Evolutionary conservation across 1,140 invertebrate species (phyloP).

Genomic region (Rhagoletis zephyria): DNA sequence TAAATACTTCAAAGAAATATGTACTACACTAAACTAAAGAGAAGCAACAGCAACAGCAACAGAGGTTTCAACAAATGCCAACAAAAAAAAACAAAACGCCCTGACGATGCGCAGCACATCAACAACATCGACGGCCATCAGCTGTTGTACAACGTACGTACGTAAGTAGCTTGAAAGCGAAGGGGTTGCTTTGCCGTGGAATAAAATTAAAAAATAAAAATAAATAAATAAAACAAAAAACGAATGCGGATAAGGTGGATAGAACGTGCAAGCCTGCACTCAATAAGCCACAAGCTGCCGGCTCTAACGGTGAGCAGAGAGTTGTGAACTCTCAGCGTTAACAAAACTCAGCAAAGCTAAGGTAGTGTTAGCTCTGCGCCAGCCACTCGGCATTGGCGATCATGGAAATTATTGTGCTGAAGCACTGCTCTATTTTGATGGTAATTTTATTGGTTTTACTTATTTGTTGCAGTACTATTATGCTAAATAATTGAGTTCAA

Average conservation of each 20-base stretch:
- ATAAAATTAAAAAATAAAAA: not conserved
- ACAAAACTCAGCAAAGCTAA: not conserved
- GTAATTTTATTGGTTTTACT: slow-evolving; percentile 30
- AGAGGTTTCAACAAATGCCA: not conserved
- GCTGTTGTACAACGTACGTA: not conserved
- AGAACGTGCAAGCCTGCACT: not conserved
- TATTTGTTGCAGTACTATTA: not conserved
- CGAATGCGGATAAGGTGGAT: not conserved
- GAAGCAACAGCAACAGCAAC: too few relatives aligned
- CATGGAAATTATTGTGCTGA: not conserved
- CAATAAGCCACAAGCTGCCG: not conserved
- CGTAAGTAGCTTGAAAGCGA: not conserved
- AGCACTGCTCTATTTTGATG: slow-evolving; percentile 2
- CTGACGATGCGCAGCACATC: not conserved
- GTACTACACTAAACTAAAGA: not conserved
- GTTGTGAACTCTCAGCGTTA: not conserved
- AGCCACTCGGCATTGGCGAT: not conserved
- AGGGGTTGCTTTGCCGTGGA: not conserved
- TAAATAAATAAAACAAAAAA: not conserved
- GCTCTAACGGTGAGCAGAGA: not conserved
- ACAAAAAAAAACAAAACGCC: not conserved
- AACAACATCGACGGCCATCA: not conserved
- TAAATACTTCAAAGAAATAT: too few relatives aligned
- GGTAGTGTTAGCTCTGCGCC: not conserved
- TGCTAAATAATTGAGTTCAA: not conserved